A percentile compares a stretch with the other conserved stretches of the same genome.
These are phyloP conservation scores for Drosophila kanapiae DNA, from an alignment of 1,140 invertebrate genomes.

Conservation along the genomic window DNA sequence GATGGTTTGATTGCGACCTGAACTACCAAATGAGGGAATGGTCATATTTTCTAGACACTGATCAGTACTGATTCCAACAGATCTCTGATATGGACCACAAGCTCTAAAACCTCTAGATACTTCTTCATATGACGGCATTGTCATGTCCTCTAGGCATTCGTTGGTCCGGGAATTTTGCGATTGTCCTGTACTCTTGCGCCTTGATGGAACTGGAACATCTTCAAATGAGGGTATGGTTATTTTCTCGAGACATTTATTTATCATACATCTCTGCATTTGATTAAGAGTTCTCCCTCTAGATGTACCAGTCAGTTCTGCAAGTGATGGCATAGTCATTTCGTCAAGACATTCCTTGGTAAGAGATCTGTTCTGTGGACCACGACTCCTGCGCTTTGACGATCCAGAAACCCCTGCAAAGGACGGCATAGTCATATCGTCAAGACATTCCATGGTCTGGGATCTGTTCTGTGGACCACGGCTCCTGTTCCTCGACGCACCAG, in stretches of 20 bases:
- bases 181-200: neutral
- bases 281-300: neutral
- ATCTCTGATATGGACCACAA: neutral
- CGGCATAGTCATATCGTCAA: constrained; percentile 7
- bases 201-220: neutral
- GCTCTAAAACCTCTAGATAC: neutral
- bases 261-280: neutral
- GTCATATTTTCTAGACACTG: constrained; percentile 16
- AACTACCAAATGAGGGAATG: constrained; percentile 7
- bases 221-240: constrained; percentile 11
- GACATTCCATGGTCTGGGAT: constrained; percentile 15
- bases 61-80: neutral
- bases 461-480: neutral
- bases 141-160: constrained; percentile 24
- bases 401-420: neutral
- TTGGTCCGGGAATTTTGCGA: neutral
- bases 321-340: constrained; percentile 27
- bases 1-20: neutral
- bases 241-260: constrained; percentile 12
- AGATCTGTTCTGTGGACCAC: neutral
- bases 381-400: neutral
- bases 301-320: neutral
- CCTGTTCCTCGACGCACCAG: neutral
- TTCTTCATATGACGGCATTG: constrained; percentile 13
- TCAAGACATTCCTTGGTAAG: constrained; percentile 31